These are phyloP conservation scores for Unio delphinus DNA, from an alignment of 2,888 invertebrate genomes.

Conservation along the genomic window DNA sequence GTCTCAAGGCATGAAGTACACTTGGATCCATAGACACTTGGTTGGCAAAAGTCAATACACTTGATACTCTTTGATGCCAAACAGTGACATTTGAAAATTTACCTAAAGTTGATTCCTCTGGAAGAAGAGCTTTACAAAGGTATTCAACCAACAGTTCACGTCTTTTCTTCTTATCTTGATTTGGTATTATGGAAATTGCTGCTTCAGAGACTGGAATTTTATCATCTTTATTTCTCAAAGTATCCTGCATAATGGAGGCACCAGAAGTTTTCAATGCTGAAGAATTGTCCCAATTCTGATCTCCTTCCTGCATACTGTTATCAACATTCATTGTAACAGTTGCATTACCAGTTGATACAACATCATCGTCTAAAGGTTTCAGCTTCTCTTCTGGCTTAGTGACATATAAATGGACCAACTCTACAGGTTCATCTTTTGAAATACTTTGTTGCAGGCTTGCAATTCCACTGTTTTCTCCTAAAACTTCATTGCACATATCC, in stretches of 20 bases:
- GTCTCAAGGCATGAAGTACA: slow-evolving; percentile 5
- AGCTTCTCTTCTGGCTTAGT: too few species aligned
- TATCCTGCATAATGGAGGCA: not conserved
- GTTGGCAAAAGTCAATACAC: slow-evolving; percentile 2
- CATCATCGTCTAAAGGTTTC: too few species aligned
- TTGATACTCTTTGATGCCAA: slow-evolving; percentile 7
- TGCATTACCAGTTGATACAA: too few species aligned
- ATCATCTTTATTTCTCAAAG: not conserved
- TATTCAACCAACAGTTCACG: slow-evolving; percentile 7
- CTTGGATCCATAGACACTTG: slow-evolving; percentile 6
- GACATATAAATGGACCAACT: not conserved
- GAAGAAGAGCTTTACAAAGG: slow-evolving; percentile 11
- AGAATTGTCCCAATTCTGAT: not conserved
- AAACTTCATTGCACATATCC: slow-evolving; percentile 5
- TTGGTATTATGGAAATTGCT: slow-evolving; percentile 1
- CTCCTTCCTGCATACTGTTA: not conserved
- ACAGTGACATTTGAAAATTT: not conserved
- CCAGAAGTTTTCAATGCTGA: too few species aligned
- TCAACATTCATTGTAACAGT: not conserved
- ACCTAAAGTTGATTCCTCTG: not conserved
- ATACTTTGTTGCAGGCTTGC: not conserved
- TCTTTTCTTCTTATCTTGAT: not conserved
- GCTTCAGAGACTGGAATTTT: slow-evolving; percentile 8
- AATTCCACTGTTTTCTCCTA: not conserved
- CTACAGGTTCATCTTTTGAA: not conserved